Conservation (phyloP, 2,888 invertebrate species). For the Junonia oenone region DNA sequence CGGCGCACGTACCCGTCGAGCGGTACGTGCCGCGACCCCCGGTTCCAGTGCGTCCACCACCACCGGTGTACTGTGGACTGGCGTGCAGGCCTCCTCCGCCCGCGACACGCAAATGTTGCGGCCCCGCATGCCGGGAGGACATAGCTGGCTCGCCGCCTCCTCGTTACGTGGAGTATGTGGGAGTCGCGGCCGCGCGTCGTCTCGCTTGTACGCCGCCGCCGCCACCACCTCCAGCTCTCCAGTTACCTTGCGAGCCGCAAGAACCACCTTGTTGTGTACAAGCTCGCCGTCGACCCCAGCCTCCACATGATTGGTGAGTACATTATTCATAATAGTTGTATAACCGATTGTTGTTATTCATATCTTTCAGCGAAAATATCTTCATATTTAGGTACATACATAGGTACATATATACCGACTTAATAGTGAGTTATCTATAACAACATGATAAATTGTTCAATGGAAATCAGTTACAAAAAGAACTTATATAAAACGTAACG, state of each 20-base stretch:
- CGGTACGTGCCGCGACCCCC: constrained; percentile 84
- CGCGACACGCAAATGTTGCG: constrained; percentile 65
- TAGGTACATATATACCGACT: too few relatives aligned
- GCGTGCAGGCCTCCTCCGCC: constrained; percentile 67
- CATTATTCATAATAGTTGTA: not conserved
- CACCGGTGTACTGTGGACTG: constrained; percentile 78
- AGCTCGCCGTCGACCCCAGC: constrained; percentile 77
- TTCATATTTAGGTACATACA: too few relatives aligned
- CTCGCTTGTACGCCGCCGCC: constrained; percentile 75
- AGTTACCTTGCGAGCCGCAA: constrained; percentile 69
- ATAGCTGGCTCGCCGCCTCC: constrained; percentile 66
- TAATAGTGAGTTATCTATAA: too few relatives aligned
- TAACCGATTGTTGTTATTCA: not conserved
- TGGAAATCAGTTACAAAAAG: not conserved
- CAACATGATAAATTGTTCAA: not conserved
- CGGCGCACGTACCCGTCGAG: constrained; percentile 85
- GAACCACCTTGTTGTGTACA: constrained; percentile 80
- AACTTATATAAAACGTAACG: not conserved
- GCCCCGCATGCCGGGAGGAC: constrained; percentile 69
- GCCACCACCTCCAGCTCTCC: constrained; percentile 68
- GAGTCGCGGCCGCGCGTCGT: constrained; percentile 81
- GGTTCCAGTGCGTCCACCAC: constrained; percentile 65
- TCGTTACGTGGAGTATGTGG: constrained; percentile 82
- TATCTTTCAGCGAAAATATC: not conserved
- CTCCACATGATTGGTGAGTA: constrained; percentile 81